phyloP scores from a whole-genome alignment of 2,113 vertebrate species.

The Perca fluviatilis region DNA sequence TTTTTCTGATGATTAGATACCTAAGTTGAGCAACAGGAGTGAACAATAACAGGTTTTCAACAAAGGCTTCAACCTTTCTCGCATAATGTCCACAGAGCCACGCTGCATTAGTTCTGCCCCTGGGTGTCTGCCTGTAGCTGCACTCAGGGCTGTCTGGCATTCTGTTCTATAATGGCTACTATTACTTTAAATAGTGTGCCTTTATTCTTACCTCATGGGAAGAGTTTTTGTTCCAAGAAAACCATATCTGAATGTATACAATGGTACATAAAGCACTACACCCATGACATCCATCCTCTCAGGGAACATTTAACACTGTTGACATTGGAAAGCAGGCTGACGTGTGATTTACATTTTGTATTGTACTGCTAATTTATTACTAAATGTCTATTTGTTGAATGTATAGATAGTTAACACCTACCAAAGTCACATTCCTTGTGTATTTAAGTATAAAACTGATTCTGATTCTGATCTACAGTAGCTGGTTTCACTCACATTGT shows the following conservation, averaged over 20 bases:
- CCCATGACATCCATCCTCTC: conserved; percentile 32
- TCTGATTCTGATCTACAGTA: not conserved
- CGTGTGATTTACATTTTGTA: not conserved
- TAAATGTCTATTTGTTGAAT: too few species aligned
- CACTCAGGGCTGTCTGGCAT: not conserved
- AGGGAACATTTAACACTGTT: not conserved
- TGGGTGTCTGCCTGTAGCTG: not conserved
- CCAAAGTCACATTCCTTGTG: too few species aligned
- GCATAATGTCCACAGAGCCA: conserved; percentile 6
- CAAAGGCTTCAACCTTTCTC: conserved; percentile 16
- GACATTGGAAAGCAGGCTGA: conserved; percentile 15
- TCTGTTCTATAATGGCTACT: conserved; percentile 27
- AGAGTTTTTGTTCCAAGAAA: conserved; percentile 10
- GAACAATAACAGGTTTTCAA: conserved; percentile 13
- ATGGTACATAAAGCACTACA: conserved; percentile 40
- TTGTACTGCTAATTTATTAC: not conserved
- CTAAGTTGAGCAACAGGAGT: conserved; percentile 2
- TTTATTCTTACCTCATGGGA: not conserved
- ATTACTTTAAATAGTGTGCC: conserved; percentile 32
- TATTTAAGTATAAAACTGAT: too few species aligned
- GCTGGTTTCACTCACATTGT: not conserved
- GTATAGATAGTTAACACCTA: too few species aligned
- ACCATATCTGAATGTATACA: conserved; percentile 22
- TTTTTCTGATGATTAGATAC: not conserved
- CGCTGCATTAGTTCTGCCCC: conserved; percentile 27